Conservation (phyloP, 1,140 invertebrate species). For the Uloborus diversus region DNA sequence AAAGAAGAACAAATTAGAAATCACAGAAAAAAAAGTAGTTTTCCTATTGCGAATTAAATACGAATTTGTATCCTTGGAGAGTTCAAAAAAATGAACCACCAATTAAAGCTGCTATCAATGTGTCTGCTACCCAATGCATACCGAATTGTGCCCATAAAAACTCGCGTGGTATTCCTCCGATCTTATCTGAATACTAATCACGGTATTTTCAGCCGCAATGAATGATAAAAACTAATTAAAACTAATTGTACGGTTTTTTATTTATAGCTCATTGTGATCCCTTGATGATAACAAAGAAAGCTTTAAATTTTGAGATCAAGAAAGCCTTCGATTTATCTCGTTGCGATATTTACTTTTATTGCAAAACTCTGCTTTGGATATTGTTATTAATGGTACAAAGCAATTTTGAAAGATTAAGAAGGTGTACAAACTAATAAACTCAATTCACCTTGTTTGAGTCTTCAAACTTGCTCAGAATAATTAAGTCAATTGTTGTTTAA, state of each 20-base stretch:
- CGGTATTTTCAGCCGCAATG: conserved; percentile 13
- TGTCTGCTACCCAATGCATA: conserved; percentile 5
- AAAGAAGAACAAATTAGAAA: background rate
- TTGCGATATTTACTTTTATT: too few relatives aligned
- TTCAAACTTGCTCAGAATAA: too few relatives aligned
- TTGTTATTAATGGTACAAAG: too few relatives aligned
- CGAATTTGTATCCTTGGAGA: background rate
- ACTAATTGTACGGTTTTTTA: conserved; percentile 37
- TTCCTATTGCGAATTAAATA: background rate
- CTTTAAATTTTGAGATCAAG: too few relatives aligned
- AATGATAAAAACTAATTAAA: conserved; percentile 47
- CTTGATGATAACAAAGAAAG: background rate
- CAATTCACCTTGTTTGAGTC: too few relatives aligned
- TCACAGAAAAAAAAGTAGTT: background rate
- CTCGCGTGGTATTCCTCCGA: background rate
- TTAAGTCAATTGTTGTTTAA: too few relatives aligned
- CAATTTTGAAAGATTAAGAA: too few relatives aligned
- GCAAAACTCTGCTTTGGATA: too few relatives aligned
- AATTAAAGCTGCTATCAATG: background rate
- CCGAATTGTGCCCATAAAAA: conserved; percentile 24
- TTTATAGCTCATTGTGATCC: conserved; percentile 38
- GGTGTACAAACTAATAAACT: too few relatives aligned
- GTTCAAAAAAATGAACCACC: background rate
- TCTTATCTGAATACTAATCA: conserved; percentile 22
- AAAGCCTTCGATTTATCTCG: too few relatives aligned